Evolutionary conservation across 2,888 invertebrate species (phyloP).

Genomic region (Keiferia lycopersicella): DNA sequence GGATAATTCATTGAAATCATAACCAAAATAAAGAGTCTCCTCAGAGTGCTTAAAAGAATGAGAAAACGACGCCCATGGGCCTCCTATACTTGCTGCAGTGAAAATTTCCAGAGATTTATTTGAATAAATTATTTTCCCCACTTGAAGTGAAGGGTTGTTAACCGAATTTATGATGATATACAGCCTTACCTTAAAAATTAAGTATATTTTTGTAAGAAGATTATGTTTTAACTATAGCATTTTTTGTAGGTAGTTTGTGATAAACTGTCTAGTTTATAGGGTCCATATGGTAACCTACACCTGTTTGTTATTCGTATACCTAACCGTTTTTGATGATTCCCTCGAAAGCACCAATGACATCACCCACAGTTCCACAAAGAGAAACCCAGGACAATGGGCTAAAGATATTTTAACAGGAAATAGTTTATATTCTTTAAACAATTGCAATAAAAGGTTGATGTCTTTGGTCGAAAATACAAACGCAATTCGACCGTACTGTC

Average conservation of each 20-base stretch:
- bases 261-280: background rate
- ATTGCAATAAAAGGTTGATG: slow-evolving; percentile 62
- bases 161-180: slow-evolving; percentile 61
- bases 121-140: slow-evolving; percentile 78
- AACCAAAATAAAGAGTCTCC: slow-evolving; percentile 57
- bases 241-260: background rate
- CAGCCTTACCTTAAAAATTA: slow-evolving; percentile 39
- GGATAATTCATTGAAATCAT: slow-evolving; percentile 8
- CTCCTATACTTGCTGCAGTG: slow-evolving; percentile 55
- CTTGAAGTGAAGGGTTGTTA: slow-evolving; percentile 78
- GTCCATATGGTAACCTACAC: background rate
- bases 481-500: slow-evolving; percentile 29
- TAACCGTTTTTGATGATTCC: slow-evolving; percentile 33
- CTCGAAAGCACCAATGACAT: slow-evolving; percentile 64
- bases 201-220: slow-evolving; percentile 27
- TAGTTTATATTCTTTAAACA: slow-evolving; percentile 74
- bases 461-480: slow-evolving; percentile 35
- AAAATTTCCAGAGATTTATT: slow-evolving; percentile 75
- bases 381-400: slow-evolving; percentile 65
- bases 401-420: slow-evolving; percentile 74
- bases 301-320: background rate
- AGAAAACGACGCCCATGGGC: slow-evolving; percentile 69
- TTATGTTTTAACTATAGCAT: slow-evolving; percentile 30
- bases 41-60: slow-evolving; percentile 71
- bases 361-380: slow-evolving; percentile 58